Evolutionary conservation across 2,797 vertebrate genomes (phyloP), one percentile per base, ranked within the genome.

Genomic region (Falco concolor): DNA sequence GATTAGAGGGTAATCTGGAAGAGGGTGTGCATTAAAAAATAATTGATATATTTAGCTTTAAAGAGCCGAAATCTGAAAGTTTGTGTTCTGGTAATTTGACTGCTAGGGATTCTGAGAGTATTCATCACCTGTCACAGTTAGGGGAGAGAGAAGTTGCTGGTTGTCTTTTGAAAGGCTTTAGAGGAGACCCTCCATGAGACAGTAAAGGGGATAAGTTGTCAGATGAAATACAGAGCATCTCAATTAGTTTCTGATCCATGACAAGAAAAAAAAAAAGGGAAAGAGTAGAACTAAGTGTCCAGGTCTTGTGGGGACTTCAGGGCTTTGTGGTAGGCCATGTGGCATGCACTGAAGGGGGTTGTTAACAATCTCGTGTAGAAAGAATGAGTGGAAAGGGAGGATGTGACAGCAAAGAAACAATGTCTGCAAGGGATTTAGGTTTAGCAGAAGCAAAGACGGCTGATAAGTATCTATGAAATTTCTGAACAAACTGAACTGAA

Each of bases 1-100:
- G 8, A 10, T 27, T 4, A 19, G 40, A 28, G 6, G 3, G 32
- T 63, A 1, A 18, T 34, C 1, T 9, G 6, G 10, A 7, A 2
- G 1, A 8, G 4, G 20, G 19, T 18, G 44, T 44, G 44, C 18
- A 8, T 27, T 87, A 17, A 24, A n/a, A 80, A 95, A 6, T 25
- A 11, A 3, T 64, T 24, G 7, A 86, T 78, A 9, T 13, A 22
- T 8, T 38, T 28, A 15, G 2, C 7, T 60, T 78, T 0, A 32
- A 67, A 92, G 67, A 19, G 4, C 4, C 1, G 24, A 0, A n/a
- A 10, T 14, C 20, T 80, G 32, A 6, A 75, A 57, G 38, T 30
- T 44, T 74, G 3, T 45, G 6, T 25, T 54, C 17, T 61, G 27
- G 6, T 67, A 9, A 22, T 38, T 28, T 60, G 23, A 6, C 59